Base-by-base conservation (phyloP, 2,888 invertebrate genomes). In the Leuctra nigra region DNA sequence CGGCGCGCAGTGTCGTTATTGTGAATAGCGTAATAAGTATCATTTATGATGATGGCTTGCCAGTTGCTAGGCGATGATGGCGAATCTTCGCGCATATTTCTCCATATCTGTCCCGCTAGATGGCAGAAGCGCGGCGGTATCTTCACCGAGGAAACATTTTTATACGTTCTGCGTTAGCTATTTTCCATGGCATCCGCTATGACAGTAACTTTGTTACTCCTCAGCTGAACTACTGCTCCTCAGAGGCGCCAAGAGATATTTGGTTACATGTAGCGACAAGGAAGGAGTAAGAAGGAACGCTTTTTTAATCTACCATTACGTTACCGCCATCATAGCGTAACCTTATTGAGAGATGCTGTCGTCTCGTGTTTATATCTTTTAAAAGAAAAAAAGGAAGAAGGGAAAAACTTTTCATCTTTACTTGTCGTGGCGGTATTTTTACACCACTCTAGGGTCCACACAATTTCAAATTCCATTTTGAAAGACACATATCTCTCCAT, bases 381-480 rank as follows among this genome's bases (percentile, higher is more conserved):
- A 23, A 20, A 29, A 46, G n/a, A n/a, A n/a, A n/a, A n/a, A n/a
- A n/a, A n/a, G 6, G 23, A 55, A 39, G 50, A 33, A 50, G 33
- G n/a, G 36, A 47, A 48, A 54, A 57, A 57, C 54, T 57, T 54
- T 54, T 54, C 58, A 41, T 58, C 54, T 57, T 56, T 57, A 53
- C 50, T 60, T 48, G 47, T 16, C n/a, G 16, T n/a, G 54, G 41
- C 46, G 72, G 70, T 73, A 72, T 72, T 72, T 73, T 73, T 73
- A 73, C 72, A 70, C 70, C 71, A 72, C 73, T 73, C 72, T 69
- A 63, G 72, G 71, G 72, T 68, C 69, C 65, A 68, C 66, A 69
- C 70, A 73, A 72, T 72, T 73, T 72, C 71, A 72, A 73, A 73
- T 73, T 73, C 73, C 72, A 73, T 73, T 72, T 72, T 59, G 56